phyloP scores from a whole-genome alignment of 2,797 vertebrate genomes.

The Miichthys miiuy region DNA sequence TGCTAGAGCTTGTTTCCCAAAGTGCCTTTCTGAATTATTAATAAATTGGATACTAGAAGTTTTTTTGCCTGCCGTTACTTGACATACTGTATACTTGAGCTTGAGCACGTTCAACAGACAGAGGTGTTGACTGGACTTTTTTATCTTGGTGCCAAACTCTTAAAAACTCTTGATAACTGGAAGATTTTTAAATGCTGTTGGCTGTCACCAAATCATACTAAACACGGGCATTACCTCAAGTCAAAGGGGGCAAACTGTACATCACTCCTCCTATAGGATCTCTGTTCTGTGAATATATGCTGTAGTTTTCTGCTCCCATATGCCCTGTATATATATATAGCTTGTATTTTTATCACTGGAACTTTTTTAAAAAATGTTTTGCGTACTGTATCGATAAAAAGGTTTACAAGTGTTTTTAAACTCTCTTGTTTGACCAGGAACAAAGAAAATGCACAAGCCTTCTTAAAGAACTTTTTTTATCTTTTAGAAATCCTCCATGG shows the following conservation, averaged over 20 bases:
- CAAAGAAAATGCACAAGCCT: conserved; percentile 57
- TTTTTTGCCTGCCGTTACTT: background rate
- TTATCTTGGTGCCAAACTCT: conserved; percentile 19
- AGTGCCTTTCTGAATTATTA: background rate
- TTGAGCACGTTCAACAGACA: background rate
- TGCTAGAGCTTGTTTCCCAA: too few relatives aligned
- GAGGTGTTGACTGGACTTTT: background rate
- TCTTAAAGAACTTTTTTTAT: conserved; percentile 19
- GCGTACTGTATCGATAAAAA: conserved; percentile 75
- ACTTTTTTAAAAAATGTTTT: conserved; percentile 48
- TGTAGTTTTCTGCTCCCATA: conserved; percentile 48
- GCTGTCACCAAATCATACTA: conserved; percentile 61
- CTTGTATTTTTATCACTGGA: conserved; percentile 68
- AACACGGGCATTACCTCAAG: conserved; percentile 69
- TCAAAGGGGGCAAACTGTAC: conserved; percentile 35
- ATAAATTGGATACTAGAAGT: background rate
- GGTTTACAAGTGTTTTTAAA: conserved; percentile 76
- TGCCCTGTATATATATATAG: conserved; percentile 37
- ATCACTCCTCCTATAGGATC: conserved; percentile 25
- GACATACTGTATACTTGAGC: background rate
- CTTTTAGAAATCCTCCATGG: background rate
- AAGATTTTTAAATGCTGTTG: conserved; percentile 42
- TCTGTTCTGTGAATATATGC: conserved; percentile 49
- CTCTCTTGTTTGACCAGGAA: conserved; percentile 50
- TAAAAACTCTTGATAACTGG: conserved; percentile 34